Conservation (phyloP, 2,797 vertebrate species). For the Aulostomus chinensis region DNA sequence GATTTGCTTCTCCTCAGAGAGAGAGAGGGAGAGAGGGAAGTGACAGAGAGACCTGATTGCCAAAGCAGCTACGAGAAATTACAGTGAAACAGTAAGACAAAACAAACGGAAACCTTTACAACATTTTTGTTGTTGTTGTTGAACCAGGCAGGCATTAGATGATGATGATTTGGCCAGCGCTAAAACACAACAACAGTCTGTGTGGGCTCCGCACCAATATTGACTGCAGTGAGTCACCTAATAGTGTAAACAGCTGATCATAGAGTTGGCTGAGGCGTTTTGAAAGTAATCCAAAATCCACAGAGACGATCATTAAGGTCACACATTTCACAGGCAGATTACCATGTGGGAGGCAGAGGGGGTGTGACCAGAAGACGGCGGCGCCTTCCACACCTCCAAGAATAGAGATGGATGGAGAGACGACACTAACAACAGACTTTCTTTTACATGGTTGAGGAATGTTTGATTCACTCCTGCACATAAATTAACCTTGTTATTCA, state of each 20-base stretch:
- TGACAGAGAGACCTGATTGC: slow-evolving; percentile 19
- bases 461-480: slow-evolving; percentile 1
- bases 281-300: slow-evolving; percentile 62
- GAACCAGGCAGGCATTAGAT: slow-evolving; percentile 29
- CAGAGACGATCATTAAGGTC: slow-evolving; percentile 52
- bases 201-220: slow-evolving; percentile 52
- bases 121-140: too few species aligned
- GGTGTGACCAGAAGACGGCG: slow-evolving; percentile 28
- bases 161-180: slow-evolving; percentile 48
- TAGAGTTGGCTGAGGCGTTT: slow-evolving; percentile 39
- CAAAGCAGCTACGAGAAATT: slow-evolving; percentile 16
- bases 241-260: slow-evolving; percentile 59
- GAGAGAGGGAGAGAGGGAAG: slow-evolving; percentile 15
- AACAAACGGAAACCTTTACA: slow-evolving; percentile 26
- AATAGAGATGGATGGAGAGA: slow-evolving; percentile 17
- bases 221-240: slow-evolving; percentile 69
- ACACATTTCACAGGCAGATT: slow-evolving; percentile 28
- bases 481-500: not conserved
- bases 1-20: slow-evolving; percentile 45
- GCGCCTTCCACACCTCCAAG: slow-evolving; percentile 24
- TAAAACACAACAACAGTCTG: slow-evolving; percentile 39
- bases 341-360: slow-evolving; percentile 34
- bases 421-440: slow-evolving; percentile 5
- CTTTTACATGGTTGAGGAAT: not conserved
- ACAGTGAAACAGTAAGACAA: slow-evolving; percentile 2